A percentile compares a stretch with the other conserved stretches of the same genome.
phyloP scores from a whole-genome alignment of 2,888 invertebrate genomes.

The Megalurothrips usitatus region DNA sequence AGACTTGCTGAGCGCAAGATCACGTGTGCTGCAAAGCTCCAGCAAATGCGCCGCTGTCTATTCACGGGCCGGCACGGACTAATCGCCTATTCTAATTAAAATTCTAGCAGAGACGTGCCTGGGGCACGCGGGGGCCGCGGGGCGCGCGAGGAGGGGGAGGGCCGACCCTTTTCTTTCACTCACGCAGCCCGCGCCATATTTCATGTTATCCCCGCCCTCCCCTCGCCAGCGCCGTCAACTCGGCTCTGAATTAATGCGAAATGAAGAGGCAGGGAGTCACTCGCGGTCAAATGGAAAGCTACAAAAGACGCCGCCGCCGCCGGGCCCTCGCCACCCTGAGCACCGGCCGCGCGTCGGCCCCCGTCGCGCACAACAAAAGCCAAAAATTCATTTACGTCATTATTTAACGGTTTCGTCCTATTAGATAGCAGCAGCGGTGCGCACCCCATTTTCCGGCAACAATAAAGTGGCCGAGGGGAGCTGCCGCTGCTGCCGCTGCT shows the following conservation, averaged over 20 bases:
- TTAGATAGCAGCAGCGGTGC: neutral
- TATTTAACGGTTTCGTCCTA: neutral
- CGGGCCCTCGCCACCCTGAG: too few species aligned
- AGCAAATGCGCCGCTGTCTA: neutral
- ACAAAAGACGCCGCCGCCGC: neutral
- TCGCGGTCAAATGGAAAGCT: conserved; percentile 8
- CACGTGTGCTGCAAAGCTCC: neutral
- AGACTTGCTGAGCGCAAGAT: neutral
- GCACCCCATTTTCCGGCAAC: neutral
- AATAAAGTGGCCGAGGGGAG: neutral
- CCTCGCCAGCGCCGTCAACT: neutral
- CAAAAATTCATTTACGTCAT: neutral
- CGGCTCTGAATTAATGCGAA: neutral
- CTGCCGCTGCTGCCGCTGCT: too few species aligned
- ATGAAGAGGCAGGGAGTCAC: neutral
- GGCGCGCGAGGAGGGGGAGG: neutral
- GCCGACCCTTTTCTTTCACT: neutral
- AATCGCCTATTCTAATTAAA: conserved; percentile 8
- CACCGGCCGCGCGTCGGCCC: neutral
- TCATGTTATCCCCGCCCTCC: neutral
- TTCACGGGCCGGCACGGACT: neutral
- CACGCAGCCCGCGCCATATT: neutral
- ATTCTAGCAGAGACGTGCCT: neutral
- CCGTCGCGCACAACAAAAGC: neutral
- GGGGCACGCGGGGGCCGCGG: neutral